A percentile compares a stretch with the other conserved stretches of the same genome.
Conservation (phyloP, 1,140 invertebrate species). For the Temnothorax curvispinosus region DNA sequence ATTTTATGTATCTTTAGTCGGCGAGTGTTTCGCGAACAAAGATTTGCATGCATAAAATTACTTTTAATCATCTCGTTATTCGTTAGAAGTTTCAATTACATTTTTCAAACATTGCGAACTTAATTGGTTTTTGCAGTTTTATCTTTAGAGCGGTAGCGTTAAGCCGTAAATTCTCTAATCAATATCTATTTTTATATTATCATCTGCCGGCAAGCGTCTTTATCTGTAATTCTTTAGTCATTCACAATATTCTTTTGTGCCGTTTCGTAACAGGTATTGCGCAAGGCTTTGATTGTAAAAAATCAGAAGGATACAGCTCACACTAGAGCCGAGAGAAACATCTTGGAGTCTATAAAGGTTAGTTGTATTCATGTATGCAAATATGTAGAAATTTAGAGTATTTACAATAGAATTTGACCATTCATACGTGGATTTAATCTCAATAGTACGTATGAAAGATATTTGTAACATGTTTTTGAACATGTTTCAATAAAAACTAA, state of each 20-base stretch:
- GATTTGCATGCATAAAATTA: background rate
- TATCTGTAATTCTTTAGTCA: background rate
- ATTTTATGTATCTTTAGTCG: background rate
- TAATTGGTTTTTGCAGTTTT: background rate
- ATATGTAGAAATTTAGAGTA: background rate
- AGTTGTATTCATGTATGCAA: slow-evolving; percentile 28
- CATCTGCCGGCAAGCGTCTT: background rate
- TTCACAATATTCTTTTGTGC: slow-evolving; percentile 14
- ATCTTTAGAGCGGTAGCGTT: background rate
- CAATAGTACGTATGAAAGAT: slow-evolving; percentile 17
- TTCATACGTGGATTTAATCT: background rate
- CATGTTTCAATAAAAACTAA: background rate
- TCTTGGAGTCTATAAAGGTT: slow-evolving; percentile 98
- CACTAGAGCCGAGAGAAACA: slow-evolving; percentile 99
- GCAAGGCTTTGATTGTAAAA: slow-evolving; percentile 98
- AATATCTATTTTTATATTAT: slow-evolving; percentile 17
- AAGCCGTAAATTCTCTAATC: background rate
- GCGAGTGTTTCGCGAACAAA: background rate
- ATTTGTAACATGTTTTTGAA: background rate
- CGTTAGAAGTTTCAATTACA: background rate
- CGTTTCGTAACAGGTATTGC: slow-evolving; percentile 88
- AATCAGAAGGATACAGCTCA: slow-evolving; percentile 99
- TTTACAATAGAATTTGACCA: background rate
- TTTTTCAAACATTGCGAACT: background rate
- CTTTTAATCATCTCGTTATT: background rate